Conservation (phyloP, 2,888 invertebrate species). For the Leistus spinibarbis region DNA sequence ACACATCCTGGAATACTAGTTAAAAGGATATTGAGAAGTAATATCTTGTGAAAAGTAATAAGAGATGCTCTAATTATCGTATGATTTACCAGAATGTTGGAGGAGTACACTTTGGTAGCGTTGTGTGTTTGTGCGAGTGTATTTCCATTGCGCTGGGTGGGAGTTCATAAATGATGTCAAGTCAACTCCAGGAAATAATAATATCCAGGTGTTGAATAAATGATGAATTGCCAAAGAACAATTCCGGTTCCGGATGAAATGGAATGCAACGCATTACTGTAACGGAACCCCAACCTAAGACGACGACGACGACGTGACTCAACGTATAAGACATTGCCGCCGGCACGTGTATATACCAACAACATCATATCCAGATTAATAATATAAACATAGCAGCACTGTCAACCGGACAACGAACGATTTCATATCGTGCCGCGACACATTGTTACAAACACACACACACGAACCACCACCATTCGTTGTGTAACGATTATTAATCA, state of each 20-base stretch:
- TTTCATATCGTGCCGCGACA: neutral
- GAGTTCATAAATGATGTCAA: slow-evolving; percentile 33
- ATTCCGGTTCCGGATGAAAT: slow-evolving; percentile 26
- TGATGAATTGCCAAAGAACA: slow-evolving; percentile 30
- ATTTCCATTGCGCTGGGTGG: neutral
- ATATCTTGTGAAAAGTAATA: too few relatives aligned
- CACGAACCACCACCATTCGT: too few relatives aligned
- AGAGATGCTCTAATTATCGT: too few relatives aligned
- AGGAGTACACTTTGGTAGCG: too few relatives aligned
- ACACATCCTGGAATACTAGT: too few relatives aligned
- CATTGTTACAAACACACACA: neutral
- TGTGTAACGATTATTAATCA: neutral
- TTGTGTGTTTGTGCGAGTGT: neutral
- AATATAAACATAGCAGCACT: neutral
- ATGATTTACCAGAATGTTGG: too few relatives aligned
- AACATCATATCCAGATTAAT: neutral
- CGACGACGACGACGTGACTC: too few relatives aligned
- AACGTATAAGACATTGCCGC: neutral
- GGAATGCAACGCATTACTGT: too few relatives aligned
- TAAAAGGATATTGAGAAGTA: too few relatives aligned
- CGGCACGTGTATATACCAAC: neutral
- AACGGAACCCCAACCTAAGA: too few relatives aligned
- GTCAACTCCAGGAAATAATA: slow-evolving; percentile 24
- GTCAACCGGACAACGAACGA: neutral
- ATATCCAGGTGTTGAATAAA: slow-evolving; percentile 37